phyloP scores from a whole-genome alignment of 2,888 invertebrate species.

The Tipula unca region DNA sequence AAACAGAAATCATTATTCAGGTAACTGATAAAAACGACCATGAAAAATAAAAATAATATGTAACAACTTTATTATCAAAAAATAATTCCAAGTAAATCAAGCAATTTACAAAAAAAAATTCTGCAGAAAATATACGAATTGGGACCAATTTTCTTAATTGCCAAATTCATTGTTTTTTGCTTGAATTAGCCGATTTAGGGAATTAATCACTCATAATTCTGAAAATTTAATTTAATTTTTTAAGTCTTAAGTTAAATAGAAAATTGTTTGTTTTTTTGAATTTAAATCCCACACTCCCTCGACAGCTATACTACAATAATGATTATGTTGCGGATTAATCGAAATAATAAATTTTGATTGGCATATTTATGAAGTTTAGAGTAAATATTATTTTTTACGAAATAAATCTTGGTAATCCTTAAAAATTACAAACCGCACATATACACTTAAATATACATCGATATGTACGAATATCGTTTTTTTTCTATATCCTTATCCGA shows the following conservation, averaged over 20 bases:
- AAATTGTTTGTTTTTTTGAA: background rate
- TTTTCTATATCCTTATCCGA: background rate
- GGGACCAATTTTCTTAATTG: background rate
- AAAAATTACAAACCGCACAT: background rate
- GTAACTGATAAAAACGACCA: too few species aligned
- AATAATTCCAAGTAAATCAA: too few species aligned
- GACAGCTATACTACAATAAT: background rate
- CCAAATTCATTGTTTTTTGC: background rate
- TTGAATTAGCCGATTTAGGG: background rate
- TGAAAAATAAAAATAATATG: too few species aligned
- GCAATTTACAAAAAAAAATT: too few species aligned
- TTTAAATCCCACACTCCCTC: background rate
- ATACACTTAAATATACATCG: background rate
- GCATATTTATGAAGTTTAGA: background rate
- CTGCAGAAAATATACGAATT: background rate
- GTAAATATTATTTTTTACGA: background rate
- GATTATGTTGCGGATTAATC: background rate
- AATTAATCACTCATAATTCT: background rate
- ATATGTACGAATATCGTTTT: background rate
- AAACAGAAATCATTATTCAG: too few species aligned
- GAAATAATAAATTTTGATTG: background rate
- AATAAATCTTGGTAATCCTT: background rate
- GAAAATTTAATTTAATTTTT: background rate
- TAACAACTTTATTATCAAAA: too few species aligned
- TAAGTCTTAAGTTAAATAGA: background rate